Conservation (phyloP, 1,140 invertebrate species). For the Megathymus violae region DNA sequence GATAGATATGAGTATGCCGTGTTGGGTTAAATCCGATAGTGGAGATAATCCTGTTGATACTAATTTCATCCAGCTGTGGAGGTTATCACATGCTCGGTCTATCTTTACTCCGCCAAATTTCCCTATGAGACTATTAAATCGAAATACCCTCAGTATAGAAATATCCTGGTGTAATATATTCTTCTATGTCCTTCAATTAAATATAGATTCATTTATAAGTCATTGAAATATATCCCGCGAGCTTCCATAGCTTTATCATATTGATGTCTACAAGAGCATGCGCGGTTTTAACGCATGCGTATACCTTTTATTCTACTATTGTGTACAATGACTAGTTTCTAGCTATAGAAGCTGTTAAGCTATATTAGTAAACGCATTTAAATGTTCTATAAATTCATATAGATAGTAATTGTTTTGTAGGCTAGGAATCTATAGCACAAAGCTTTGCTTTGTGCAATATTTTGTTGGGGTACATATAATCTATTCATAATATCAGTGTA, state of each 20-base stretch:
- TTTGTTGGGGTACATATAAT: not conserved
- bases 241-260: conserved; percentile 62
- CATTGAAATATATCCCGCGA: conserved; percentile 57
- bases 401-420: not conserved
- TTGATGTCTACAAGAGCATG: conserved; percentile 67
- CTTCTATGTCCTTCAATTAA: no score
- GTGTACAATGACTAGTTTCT: conserved; percentile 61
- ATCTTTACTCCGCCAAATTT: no score
- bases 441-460: conserved; percentile 19
- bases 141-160: no score
- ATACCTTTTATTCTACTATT: conserved; percentile 41
- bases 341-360: conserved; percentile 55
- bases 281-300: conserved; percentile 63
- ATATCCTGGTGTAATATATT: no score
- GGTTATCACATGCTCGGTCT: no score
- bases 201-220: conserved; percentile 59
- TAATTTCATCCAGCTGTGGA: no score
- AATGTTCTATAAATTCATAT: not conserved
- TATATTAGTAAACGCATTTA: conserved; percentile 58
- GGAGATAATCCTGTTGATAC: no score
- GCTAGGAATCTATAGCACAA: not conserved
- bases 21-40: no score
- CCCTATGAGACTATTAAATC: no score
- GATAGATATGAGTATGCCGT: no score
- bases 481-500: no score